Conservation (phyloP, 2,797 vertebrate species). For the Melanogrammus aeglefinus region DNA sequence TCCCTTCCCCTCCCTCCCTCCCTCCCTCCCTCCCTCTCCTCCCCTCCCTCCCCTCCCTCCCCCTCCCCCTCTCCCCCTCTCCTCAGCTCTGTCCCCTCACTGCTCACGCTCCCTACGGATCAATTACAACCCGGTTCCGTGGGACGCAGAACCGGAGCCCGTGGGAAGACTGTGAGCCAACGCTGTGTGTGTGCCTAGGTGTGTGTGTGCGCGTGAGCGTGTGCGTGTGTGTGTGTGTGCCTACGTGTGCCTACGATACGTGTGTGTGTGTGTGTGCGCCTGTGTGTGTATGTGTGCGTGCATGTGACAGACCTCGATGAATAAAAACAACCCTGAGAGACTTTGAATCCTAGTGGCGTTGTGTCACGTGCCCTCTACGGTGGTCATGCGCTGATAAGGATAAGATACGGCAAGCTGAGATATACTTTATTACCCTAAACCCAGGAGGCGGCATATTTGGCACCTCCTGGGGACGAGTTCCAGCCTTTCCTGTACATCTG, state of each 20-base stretch:
- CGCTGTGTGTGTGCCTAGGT: too few relatives aligned
- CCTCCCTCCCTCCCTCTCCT: too few relatives aligned
- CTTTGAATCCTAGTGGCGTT: background rate
- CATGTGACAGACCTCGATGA: background rate
- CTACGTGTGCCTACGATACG: too few relatives aligned
- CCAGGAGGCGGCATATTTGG: background rate
- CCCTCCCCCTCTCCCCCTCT: background rate
- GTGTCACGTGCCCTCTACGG: background rate
- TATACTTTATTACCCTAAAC: background rate
- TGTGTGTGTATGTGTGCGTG: background rate
- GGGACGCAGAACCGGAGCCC: background rate
- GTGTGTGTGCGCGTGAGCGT: too few relatives aligned
- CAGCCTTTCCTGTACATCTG: background rate
- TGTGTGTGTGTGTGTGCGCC: background rate
- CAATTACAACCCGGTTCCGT: background rate
- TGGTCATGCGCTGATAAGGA: background rate
- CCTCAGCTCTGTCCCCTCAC: background rate
- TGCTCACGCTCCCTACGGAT: background rate
- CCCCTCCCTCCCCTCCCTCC: background rate
- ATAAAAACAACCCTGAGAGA: background rate
- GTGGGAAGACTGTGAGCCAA: too few relatives aligned
- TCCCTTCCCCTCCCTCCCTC: background rate
- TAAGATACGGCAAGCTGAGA: background rate
- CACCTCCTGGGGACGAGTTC: background rate
- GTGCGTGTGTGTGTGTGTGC: too few relatives aligned